Evolutionary conservation across 2,113 vertebrate genomes (phyloP).

Genomic region (Ascaphus truei): DNA sequence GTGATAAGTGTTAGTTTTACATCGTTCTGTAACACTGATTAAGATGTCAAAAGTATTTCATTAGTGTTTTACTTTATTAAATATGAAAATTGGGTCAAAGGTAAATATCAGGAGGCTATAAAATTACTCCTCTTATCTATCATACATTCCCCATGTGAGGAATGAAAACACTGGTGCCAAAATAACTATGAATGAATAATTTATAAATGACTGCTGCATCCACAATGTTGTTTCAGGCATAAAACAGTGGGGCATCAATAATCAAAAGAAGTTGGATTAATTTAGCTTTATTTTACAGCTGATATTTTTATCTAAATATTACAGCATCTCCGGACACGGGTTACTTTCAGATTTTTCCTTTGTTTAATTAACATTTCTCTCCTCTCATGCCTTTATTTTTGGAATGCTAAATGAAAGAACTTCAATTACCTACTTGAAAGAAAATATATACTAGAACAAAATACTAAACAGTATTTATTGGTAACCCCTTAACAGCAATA

Average conservation of each 20-base stretch:
- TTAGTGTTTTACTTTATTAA: conserved; percentile 64
- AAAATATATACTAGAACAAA: no score
- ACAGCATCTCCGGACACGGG: conserved; percentile 44
- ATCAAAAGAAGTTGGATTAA: conserved; percentile 75
- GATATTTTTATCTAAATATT: conserved; percentile 69
- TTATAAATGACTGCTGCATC: conserved; percentile 75
- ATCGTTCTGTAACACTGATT: conserved; percentile 36
- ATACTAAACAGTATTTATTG: no score
- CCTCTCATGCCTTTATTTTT: no score
- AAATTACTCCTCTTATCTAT: conserved; percentile 68
- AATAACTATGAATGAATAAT: conserved; percentile 79
- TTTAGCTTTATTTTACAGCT: conserved; percentile 62
- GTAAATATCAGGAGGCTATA: conserved; percentile 71
- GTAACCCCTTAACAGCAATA: no score
- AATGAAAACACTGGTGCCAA: conserved; percentile 72
- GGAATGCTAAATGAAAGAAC: no score
- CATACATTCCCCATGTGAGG: conserved; percentile 70
- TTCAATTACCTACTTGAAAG: no score
- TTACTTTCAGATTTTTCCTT: conserved; percentile 26
- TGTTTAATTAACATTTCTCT: no score
- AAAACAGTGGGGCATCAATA: conserved; percentile 78
- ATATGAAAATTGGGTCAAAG: conserved; percentile 72
- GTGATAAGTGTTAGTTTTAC: no score
- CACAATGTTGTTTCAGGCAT: conserved; percentile 70
- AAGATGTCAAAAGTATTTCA: conserved; percentile 46